Base-by-base conservation (phyloP, 2,888 invertebrate species). In the Phaonia tiefii region DNA sequence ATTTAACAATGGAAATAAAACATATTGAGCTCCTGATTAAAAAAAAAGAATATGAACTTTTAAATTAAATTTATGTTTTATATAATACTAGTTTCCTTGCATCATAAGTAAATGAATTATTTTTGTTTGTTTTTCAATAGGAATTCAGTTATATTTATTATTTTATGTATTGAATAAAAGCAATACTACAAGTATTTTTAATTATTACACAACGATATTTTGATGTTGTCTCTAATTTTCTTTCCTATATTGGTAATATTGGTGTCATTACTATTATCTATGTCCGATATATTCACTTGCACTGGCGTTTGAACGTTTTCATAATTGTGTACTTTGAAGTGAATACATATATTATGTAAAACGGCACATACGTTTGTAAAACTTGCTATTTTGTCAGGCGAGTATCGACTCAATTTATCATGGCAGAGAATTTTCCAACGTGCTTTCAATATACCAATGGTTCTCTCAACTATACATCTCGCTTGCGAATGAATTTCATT, bases 381-480 rank as follows among this genome's bases (percentile, higher is more conserved):
- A 8, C 17, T 7, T 49, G 20, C 49, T 20, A 20, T 26, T 49
- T 66, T 66, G 46, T 66, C 66, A 15, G 66, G 66, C 5, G n/a
- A 26, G 31, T 66, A 66, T 49, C 49, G 2, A 49, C 66, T 65
- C 20, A 13, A n/a, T n/a, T 46, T 65, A 7, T 25, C 69, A 25
- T 56, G 20, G 22, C 25, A n/a, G n/a, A 54, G 13, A 39, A 51
- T 54, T 69, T 69, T 69, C 39, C 54, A 69, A 15, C 46, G 65
- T 25, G 11, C 39, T n/a, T 73, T 73, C 51, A 73, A 15, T 22
- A 73, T 65, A 4, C 73, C 73, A 22, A 65, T 73, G 22, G 73
- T 73, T 22, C 63, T 60, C 22, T 73, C 54, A 11, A 65, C 54
- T 7, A 65, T 65, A 73, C 73, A 65, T 13, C 63, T 63, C 31